A percentile compares a stretch with the other conserved stretches of the same genome.
Conservation (phyloP, 2,888 invertebrate genomes). For the Boloria selene region DNA sequence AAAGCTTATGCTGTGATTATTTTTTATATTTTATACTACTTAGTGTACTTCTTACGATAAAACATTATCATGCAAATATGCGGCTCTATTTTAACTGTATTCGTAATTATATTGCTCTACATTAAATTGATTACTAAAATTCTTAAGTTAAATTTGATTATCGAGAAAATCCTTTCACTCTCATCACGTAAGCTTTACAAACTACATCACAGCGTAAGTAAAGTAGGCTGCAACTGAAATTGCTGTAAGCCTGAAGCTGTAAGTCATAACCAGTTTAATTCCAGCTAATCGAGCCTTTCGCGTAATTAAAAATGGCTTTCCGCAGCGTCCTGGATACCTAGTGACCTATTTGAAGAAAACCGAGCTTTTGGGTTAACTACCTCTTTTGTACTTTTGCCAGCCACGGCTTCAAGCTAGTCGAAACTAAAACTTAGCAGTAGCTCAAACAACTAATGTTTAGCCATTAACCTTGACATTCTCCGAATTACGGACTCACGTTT, state of each 20-base stretch:
- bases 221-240: background rate
- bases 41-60: too few relatives aligned
- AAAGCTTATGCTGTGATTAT: background rate
- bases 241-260: background rate
- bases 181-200: background rate
- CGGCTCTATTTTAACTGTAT: too few relatives aligned
- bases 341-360: slow-evolving; percentile 27
- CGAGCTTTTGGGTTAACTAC: slow-evolving; percentile 25
- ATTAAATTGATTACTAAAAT: too few relatives aligned
- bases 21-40: background rate
- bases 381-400: slow-evolving; percentile 17
- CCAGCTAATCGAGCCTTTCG: slow-evolving; percentile 20
- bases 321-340: slow-evolving; percentile 21
- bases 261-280: background rate
- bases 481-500: background rate
- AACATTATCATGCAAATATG: too few relatives aligned
- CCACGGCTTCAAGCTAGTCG: background rate
- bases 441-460: background rate
- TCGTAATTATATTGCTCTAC: too few relatives aligned
- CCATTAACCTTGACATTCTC: background rate
- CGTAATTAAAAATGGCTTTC: slow-evolving; percentile 16
- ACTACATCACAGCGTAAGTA: background rate
- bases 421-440: background rate
- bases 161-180: too few relatives aligned
- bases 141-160: too few relatives aligned